A percentile compares a stretch with the other conserved stretches of the same genome.
Evolutionary conservation across 1,140 invertebrate genomes (phyloP).

Genomic region (Coenobita brevimanus): DNA sequence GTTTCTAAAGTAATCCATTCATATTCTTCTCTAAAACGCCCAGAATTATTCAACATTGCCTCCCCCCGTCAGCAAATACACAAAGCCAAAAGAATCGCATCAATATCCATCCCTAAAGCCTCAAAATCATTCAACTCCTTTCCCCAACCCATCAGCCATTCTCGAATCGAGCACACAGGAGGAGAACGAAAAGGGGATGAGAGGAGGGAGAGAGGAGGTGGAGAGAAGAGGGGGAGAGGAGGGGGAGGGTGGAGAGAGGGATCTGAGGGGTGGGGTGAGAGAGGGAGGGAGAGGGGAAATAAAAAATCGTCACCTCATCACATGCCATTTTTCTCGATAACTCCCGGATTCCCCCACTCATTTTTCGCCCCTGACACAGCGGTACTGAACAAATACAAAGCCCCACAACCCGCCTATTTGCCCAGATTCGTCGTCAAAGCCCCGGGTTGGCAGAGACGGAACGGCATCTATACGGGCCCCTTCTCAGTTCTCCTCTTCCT

Average conservation of each 20-base stretch:
- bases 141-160: too few relatives aligned
- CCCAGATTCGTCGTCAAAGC: constrained; percentile 58
- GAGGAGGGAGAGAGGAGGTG: background rate
- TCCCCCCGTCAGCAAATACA: too few relatives aligned
- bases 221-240: background rate
- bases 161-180: too few relatives aligned
- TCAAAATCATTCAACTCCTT: too few relatives aligned
- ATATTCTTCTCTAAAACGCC: too few relatives aligned
- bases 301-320: constrained; percentile 54
- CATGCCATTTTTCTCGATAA: constrained; percentile 49
- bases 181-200: too few relatives aligned
- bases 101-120: too few relatives aligned
- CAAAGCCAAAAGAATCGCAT: too few relatives aligned
- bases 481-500: too few relatives aligned
- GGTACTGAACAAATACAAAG: constrained; percentile 54
- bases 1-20: too few relatives aligned
- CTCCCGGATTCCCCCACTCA: constrained; percentile 12
- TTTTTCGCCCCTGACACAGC: constrained; percentile 32
- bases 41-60: too few relatives aligned
- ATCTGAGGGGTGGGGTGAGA: background rate
- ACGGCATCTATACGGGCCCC: background rate
- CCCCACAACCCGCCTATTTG: constrained; percentile 46
- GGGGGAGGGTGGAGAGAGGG: background rate
- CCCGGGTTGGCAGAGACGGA: constrained; percentile 51
- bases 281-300: background rate